These are phyloP conservation scores for Leptodactylus fuscus DNA, from an alignment of 2,113 vertebrate species.

Conservation along the genomic window DNA sequence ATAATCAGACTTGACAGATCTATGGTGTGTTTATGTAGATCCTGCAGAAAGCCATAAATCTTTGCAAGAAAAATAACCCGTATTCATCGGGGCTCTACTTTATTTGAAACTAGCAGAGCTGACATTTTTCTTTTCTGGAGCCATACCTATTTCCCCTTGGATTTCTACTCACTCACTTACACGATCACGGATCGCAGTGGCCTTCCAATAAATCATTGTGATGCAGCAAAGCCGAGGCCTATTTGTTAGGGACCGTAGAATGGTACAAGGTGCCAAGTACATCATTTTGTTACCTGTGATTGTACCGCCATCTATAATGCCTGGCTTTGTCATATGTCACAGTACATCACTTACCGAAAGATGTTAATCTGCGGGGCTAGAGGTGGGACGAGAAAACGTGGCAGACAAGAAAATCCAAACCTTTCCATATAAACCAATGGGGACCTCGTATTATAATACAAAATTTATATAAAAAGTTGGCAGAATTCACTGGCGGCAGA, in stretches of 20 bases:
- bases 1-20: conserved; percentile 51
- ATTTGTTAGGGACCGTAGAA: conserved; percentile 40
- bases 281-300: conserved; percentile 36
- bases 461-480: background rate
- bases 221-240: conserved; percentile 13
- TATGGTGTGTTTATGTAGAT: conserved; percentile 56
- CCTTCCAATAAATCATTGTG: conserved; percentile 47
- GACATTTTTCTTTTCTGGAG: conserved; percentile 43
- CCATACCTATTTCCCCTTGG: conserved; percentile 43
- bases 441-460: too few relatives aligned
- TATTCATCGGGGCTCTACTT: conserved; percentile 34
- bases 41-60: conserved; percentile 38
- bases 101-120: conserved; percentile 28
- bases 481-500: background rate
- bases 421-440: too few relatives aligned
- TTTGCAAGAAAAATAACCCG: conserved; percentile 34
- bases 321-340: conserved; percentile 9
- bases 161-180: conserved; percentile 28
- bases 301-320: conserved; percentile 1
- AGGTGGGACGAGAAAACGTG: too few relatives aligned
- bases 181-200: conserved; percentile 20
- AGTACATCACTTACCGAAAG: background rate
- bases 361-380: background rate
- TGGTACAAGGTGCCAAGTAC: conserved; percentile 1
- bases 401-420: too few relatives aligned